phyloP scores from a whole-genome alignment of 2,797 vertebrate species.

The Tympanoctomys barrerae region DNA sequence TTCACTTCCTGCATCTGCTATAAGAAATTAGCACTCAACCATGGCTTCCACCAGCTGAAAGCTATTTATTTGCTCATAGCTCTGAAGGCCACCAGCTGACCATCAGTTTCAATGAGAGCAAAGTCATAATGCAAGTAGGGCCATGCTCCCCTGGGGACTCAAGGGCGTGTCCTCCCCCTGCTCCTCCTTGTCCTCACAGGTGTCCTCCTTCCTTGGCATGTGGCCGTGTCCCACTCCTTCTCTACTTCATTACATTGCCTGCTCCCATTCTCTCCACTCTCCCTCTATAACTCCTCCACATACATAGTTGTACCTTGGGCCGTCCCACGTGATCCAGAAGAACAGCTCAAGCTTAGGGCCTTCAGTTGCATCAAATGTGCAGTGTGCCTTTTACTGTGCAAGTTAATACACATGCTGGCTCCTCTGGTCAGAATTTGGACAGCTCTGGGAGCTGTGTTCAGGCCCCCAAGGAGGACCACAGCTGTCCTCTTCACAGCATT shows the following conservation, averaged over 20 bases:
- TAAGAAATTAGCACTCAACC: neutral
- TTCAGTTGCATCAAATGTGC: neutral
- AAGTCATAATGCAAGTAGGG: neutral
- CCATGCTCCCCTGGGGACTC: neutral
- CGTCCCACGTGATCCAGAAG: neutral
- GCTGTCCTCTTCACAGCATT: neutral
- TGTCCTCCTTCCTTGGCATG: neutral
- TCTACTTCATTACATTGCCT: neutral
- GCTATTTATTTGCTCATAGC: neutral
- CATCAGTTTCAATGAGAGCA: neutral
- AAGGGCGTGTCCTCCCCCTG: neutral
- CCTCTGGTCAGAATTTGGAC: neutral
- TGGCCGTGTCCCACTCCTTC: neutral
- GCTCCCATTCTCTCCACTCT: neutral
- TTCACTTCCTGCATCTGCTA: neutral
- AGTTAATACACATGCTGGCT: neutral
- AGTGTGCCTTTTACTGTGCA: neutral
- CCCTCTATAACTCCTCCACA: neutral
- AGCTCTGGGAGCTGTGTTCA: neutral
- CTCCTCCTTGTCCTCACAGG: neutral
- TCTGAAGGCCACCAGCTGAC: neutral
- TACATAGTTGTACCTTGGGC: neutral
- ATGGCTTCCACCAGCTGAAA: neutral
- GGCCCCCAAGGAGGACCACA: neutral
- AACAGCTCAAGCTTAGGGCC: neutral